phyloP scores from a whole-genome alignment of 92 coral and sea anemone species.

The Paragorgia papillata region DNA sequence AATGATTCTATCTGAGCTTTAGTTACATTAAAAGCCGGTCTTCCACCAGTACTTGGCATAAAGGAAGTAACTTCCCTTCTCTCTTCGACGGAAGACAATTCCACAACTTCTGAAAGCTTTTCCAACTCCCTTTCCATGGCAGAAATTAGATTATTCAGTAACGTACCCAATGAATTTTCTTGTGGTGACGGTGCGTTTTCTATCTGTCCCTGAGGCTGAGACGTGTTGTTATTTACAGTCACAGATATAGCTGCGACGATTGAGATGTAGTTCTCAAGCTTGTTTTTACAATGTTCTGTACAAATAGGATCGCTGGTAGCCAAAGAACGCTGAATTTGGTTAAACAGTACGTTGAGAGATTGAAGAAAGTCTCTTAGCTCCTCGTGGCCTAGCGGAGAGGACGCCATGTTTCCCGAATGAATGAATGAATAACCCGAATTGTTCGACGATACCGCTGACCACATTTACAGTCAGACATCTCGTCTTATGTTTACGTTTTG shows the following conservation, averaged over 20 bases:
- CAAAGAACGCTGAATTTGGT: conserved; percentile 6
- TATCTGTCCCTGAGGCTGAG: too few species aligned
- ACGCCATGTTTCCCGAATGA: too few species aligned
- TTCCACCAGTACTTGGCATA: conserved; percentile 63
- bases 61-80: conserved; percentile 25
- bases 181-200: conserved; percentile 19
- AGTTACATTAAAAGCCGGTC: conserved; percentile 51
- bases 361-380: conserved; percentile 3
- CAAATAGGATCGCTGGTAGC: conserved; percentile 50
- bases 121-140: not conserved
- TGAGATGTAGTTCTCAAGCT: conserved; percentile 57
- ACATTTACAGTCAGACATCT: too few species aligned
- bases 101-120: not conserved
- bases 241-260: conserved; percentile 46
- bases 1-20: conserved; percentile 44
- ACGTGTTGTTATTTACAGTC: too few species aligned
- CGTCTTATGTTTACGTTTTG: too few species aligned
- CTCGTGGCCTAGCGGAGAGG: conserved; percentile 4
- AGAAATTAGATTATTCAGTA: conserved; percentile 26
- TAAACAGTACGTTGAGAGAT: conserved; percentile 8
- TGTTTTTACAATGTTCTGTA: conserved; percentile 58
- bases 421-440: too few species aligned
- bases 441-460: too few species aligned
- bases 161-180: conserved; percentile 46
- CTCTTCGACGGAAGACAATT: not conserved